Base-by-base conservation (phyloP, 2,888 invertebrate genomes). In the Polydrusus pterygomalis region DNA sequence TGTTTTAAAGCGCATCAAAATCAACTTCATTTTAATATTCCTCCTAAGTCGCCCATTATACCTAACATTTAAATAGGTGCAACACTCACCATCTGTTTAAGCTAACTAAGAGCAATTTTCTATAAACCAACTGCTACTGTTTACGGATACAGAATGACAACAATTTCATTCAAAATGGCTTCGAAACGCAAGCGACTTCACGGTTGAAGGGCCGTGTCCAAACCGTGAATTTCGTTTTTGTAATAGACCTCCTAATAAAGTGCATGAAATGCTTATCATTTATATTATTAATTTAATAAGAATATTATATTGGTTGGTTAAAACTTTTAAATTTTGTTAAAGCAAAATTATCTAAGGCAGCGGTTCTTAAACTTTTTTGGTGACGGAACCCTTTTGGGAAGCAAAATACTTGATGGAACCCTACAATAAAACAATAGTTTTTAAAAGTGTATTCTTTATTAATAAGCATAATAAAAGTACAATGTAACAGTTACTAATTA, bases 91-190 rank as follows among this genome's bases (percentile, higher is more conserved):
- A 25, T 25, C 54, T 54, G 54, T 30, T 54, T 7, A 13, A 20
- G 25, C 25, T 25, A 51, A 2, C 1, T 25, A 58, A 58, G 17
- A 58, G 34, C 15, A 34, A 38, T 58, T 58, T 58, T 58, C 58
- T 38, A 38, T 58, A n/a, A 58, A 58, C 58, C 58, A 58, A 58
- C 58, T 58, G 58, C 58, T 58, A 58, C 58, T 38, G 8, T 58
- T 2, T 58, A 34, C 17, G 17, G 15, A 10, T 38, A 58, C 8
- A 58, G 58, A 58, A 58, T 58, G 58, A 58, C 58, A 58, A 54
- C 15, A 38, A 38, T 34, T 38, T 11, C 34, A 38, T 38, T 64
- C 64, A 64, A 64, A 49, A 64, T 64, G 64, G 64, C 25, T 49
- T 20, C 64, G 47, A 64, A 47, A 47, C 30, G 64, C 64, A 15